Conservation (phyloP, 1,140 invertebrate genomes). For the Streblospio benedicti region DNA sequence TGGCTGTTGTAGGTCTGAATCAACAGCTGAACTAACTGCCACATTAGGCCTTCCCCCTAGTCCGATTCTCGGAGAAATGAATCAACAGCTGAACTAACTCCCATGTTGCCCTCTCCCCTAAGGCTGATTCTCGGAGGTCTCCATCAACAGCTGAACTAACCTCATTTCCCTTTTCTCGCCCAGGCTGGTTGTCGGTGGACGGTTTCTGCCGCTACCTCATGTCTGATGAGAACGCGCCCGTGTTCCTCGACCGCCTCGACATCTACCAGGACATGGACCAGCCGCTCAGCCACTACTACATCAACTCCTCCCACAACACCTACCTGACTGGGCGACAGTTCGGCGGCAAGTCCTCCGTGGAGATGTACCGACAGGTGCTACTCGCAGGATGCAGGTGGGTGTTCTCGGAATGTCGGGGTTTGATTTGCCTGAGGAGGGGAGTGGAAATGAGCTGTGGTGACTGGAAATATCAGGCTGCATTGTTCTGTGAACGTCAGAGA, state of each 20-base stretch:
- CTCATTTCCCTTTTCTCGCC: too few relatives aligned
- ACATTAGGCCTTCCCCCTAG: too few relatives aligned
- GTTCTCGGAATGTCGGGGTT: too few relatives aligned
- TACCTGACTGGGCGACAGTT: conserved; percentile 92
- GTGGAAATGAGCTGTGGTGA: neutral
- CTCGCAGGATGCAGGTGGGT: conserved; percentile 82
- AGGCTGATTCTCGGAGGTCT: too few relatives aligned
- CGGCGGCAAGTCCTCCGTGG: conserved; percentile 88
- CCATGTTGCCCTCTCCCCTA: too few relatives aligned
- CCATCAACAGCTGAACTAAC: too few relatives aligned
- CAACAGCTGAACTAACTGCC: too few relatives aligned
- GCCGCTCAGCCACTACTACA: conserved; percentile 93
- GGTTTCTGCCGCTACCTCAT: conserved; percentile 94
- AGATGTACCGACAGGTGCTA: conserved; percentile 94
- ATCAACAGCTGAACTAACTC: too few relatives aligned
- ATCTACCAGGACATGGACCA: conserved; percentile 99
- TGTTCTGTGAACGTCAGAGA: conserved; percentile 14
- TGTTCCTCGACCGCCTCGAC: conserved; percentile 91
- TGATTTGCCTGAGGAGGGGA: neutral
- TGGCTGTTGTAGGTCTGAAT: too few relatives aligned
- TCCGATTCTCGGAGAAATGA: too few relatives aligned
- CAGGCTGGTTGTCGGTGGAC: conserved; percentile 76
- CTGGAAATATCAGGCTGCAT: neutral
- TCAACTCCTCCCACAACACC: conserved; percentile 99
- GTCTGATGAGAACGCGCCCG: conserved; percentile 98